phyloP scores from a whole-genome alignment of 2,888 invertebrate genomes.

The Ectobius pallidus region DNA sequence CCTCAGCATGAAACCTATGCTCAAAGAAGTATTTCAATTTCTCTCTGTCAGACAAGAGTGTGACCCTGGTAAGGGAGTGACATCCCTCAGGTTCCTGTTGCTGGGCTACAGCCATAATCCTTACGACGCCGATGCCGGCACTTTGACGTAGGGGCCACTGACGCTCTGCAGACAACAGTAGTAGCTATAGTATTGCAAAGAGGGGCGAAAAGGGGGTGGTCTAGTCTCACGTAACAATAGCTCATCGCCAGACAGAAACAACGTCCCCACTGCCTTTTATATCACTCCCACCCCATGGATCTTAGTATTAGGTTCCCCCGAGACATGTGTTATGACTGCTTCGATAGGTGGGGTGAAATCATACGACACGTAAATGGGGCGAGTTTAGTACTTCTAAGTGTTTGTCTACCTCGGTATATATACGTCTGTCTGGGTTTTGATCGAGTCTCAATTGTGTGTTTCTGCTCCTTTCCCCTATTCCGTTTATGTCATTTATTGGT shows the following conservation, averaged over 20 bases:
- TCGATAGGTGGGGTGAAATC: neutral
- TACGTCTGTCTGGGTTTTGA: no score
- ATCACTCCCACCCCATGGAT: neutral
- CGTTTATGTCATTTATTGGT: no score
- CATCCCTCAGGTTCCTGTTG: neutral
- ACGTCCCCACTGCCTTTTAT: neutral
- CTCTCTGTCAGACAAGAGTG: no score
- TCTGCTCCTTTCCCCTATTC: no score
- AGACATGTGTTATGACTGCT: slow-evolving; percentile 13
- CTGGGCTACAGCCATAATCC: slow-evolving; percentile 8
- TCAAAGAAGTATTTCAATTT: no score
- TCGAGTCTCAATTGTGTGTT: no score
- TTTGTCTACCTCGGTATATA: slow-evolving; percentile 2
- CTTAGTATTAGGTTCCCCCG: neutral
- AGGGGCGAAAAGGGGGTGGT: neutral
- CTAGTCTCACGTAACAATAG: neutral
- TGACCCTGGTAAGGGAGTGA: no score
- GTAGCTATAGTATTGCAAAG: neutral
- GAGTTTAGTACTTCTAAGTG: neutral
- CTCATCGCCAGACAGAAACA: neutral
- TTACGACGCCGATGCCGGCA: neutral
- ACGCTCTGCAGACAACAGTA: neutral
- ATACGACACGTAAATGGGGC: neutral
- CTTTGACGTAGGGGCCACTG: neutral
- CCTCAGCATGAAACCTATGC: no score